Percentiles rank a stretch among this genome's conserved stretches.
Evolutionary conservation across 1,140 invertebrate genomes (phyloP).

Genomic region (Drosophila serrata): DNA sequence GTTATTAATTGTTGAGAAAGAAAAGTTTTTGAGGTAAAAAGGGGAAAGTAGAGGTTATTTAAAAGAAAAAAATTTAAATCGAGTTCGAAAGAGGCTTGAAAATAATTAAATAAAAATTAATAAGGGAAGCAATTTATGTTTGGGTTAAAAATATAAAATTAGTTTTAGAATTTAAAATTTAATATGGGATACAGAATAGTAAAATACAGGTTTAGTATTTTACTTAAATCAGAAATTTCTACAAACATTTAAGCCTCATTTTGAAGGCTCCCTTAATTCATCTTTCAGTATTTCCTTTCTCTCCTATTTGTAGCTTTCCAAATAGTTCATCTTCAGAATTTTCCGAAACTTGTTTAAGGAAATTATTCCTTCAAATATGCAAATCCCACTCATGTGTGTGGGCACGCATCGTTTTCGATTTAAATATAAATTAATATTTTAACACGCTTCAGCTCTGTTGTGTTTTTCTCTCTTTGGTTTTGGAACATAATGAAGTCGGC

Average conservation of each 20-base stretch:
- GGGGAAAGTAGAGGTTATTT: background rate
- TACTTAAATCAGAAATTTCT: background rate
- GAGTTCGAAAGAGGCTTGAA: background rate
- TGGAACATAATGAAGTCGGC: conserved; percentile 65
- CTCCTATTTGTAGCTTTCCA: conserved; percentile 13
- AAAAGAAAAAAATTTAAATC: background rate
- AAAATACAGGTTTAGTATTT: background rate
- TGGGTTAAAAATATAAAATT: background rate
- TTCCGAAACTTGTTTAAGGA: conserved; percentile 22
- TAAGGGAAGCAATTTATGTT: background rate
- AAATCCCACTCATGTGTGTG: conserved; percentile 48
- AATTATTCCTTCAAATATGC: conserved; percentile 46
- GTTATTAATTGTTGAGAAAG: conserved; percentile 45
- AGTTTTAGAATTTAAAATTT: background rate
- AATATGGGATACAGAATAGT: background rate
- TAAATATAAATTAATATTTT: conserved; percentile 80
- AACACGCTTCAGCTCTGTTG: conserved; percentile 67
- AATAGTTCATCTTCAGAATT: conserved; percentile 25
- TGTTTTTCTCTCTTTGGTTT: conserved; percentile 15
- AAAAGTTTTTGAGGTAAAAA: conserved; percentile 41
- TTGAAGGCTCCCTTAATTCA: background rate
- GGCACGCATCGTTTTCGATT: conserved; percentile 64
- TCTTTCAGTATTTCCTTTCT: no score
- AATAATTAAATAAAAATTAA: background rate
- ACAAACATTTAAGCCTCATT: background rate